phyloP scores from a whole-genome alignment of 2,797 vertebrate species.

The Sparus aurata region DNA sequence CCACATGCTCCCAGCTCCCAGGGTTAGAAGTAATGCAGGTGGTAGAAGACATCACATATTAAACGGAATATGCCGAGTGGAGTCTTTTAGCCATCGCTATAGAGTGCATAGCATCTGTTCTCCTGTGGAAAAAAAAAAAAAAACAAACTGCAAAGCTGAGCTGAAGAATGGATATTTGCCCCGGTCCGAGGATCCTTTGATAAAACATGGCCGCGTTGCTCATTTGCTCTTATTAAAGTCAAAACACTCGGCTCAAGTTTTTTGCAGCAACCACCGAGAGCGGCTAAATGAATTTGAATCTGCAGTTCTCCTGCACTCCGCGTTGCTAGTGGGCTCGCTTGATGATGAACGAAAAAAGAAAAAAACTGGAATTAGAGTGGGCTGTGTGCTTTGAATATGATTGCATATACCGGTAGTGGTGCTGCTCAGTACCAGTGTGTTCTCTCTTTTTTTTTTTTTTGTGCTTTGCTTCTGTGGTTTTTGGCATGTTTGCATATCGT shows the following conservation, averaged over 20 bases:
- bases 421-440: constrained; percentile 63
- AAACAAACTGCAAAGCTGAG: constrained; percentile 60
- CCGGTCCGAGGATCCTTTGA: constrained; percentile 74
- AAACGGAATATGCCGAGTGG: constrained; percentile 54
- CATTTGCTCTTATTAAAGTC: constrained; percentile 85
- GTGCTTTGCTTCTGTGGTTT: constrained; percentile 81
- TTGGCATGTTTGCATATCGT: constrained; percentile 85
- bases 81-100: constrained; percentile 63
- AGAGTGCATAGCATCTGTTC: constrained; percentile 66
- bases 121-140: constrained; percentile 61
- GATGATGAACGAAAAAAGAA: constrained; percentile 64
- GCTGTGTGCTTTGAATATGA: constrained; percentile 80
- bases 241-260: constrained; percentile 79
- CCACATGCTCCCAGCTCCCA: constrained; percentile 47
- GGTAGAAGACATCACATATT: constrained; percentile 55
- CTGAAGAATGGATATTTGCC: constrained; percentile 72
- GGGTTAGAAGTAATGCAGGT: constrained; percentile 69
- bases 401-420: constrained; percentile 70
- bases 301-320: constrained; percentile 72
- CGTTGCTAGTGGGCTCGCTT: constrained; percentile 69
- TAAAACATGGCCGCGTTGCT: constrained; percentile 78
- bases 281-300: constrained; percentile 79
- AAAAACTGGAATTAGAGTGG: constrained; percentile 58
- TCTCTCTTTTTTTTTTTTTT: constrained; percentile 24
- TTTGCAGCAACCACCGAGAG: constrained; percentile 68